Base-by-base conservation (phyloP, 1,140 invertebrate species). In the Bombus vancouverensis region DNA sequence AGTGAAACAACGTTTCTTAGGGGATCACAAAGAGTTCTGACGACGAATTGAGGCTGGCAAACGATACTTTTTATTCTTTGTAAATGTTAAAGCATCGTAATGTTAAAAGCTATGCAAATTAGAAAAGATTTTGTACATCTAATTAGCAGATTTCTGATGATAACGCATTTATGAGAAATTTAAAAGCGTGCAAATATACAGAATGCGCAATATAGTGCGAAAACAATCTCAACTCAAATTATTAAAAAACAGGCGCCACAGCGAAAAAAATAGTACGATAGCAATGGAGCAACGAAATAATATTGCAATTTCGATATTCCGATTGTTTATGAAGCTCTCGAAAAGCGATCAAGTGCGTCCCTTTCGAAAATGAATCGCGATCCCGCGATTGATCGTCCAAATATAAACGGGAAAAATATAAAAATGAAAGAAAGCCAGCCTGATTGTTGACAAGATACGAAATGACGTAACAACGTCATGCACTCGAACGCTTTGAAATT, bases 401-500 rank as follows among this genome's bases (percentile, higher is more conserved):
- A 28, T 28, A 25, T 28, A 57, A 57, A 28, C 3, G 8, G 15
- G 0, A 62, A 22, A 10, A 70, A 80, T 28, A 25, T 28, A 71
- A 42, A 37, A 42, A 39, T 42, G 71, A 0, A 73, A 18, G 13
- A n/a, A 81, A 72, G 39, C 25, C 3, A 37, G 53, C 39, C 42
- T 15, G 42, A 39, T 70, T 18, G 25, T 66, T 70, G 77, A 53
- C 77, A 37, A 80, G 65, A 70, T 79, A 79, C 32, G 42, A 15
- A n/a, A 53, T 37, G 65, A 80, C 44, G n/a, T 73, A 47, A 73
- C 42, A 32, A 32, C 12, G 32, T 73, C 42, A 18, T 10, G n/a
- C 42, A 18, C 42, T 73, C 42, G 71, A 44, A 44, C 42, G n/a
- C 42, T 73, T 73, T 44, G 71, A 73, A 73, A 73, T 73, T 73